Evolutionary conservation across 2,113 vertebrate species (phyloP).

Genomic region (Nanorana parkeri): DNA sequence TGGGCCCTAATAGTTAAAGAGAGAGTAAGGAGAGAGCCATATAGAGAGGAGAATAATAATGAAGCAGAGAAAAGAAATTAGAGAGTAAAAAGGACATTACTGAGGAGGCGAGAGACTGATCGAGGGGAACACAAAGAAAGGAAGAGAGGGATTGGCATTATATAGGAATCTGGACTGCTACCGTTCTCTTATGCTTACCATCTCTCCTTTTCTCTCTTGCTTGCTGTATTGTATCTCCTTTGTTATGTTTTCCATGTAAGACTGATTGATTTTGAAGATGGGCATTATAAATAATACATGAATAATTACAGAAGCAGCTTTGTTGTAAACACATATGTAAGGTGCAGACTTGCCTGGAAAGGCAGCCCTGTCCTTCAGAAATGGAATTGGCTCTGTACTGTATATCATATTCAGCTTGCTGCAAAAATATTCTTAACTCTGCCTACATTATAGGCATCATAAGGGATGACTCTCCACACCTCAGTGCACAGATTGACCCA

Average conservation of each 20-base stretch:
- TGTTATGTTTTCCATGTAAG: constrained; percentile 4
- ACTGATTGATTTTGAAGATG: constrained; percentile 18
- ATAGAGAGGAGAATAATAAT: too few relatives aligned
- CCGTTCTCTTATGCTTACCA: too few relatives aligned
- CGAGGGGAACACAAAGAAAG: too few relatives aligned
- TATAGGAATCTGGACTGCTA: too few relatives aligned
- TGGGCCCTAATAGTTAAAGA: too few relatives aligned
- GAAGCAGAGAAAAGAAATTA: too few relatives aligned
- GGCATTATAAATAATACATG: constrained; percentile 25
- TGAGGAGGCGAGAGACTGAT: too few relatives aligned
- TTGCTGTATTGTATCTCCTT: background rate
- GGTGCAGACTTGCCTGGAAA: background rate
- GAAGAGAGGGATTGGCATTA: too few relatives aligned
- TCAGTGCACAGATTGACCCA: constrained; percentile 2
- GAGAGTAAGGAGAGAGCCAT: too few relatives aligned
- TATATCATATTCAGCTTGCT: background rate
- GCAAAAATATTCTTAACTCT: background rate
- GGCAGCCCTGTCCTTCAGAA: background rate
- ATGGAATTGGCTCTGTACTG: constrained; percentile 11
- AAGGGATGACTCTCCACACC: constrained; percentile 3
- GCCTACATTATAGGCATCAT: constrained; percentile 45
- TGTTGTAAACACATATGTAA: background rate
- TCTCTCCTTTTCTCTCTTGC: too few relatives aligned
- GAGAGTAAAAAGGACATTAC: too few relatives aligned
- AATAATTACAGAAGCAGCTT: background rate